Base-by-base conservation (phyloP, 2,888 invertebrate species). In the Acrobasis suavella region DNA sequence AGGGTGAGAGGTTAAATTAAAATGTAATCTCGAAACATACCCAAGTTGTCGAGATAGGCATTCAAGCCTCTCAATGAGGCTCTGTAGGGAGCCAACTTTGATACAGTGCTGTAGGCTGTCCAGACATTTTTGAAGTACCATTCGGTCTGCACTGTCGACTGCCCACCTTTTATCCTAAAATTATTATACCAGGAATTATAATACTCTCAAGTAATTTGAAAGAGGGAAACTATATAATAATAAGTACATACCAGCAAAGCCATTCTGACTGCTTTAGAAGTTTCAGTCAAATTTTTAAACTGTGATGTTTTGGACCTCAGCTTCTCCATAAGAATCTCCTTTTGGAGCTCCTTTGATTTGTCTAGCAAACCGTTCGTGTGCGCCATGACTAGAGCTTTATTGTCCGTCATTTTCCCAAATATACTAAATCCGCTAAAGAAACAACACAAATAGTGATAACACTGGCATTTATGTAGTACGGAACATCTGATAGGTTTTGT, bases 91-190 rank as follows among this genome's bases (percentile, higher is more conserved):
- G 65, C 96, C 97, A 1, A 98, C 97, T 94, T 97, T 98, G 71
- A 98, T 98, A 66, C 97, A 97, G 86, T 98, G 97, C 80, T 98
- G 98, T 72, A 98, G 93, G 64, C 96, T 96, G 82, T 98, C 98
- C 68, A 98, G 91, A 83, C 97, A 98, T 88, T 96, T 96, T 83
- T 98, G 98, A 65, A 98, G 93, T 74, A 97, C 96, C 76, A 95
- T 94, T 77, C 97, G 95, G 81, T 98, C 98, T 50, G 95, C 94
- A 74, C 95, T 95, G 78, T 98, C 98, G 62, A 97, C 93, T 6
- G 96, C 96, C 90, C 97, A 97, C 67, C 97, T 93, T 83, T 98
- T 98, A 78, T 98, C 98, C 97, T 97, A 81, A 16, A 87, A 68
- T 56, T 16, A 69, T 71, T 63, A 3, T 22, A 22, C 22, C 7